Evolutionary conservation across 2,888 invertebrate genomes (phyloP), one percentile per base, ranked within the genome.

Genomic region (Mayetiola destructor): DNA sequence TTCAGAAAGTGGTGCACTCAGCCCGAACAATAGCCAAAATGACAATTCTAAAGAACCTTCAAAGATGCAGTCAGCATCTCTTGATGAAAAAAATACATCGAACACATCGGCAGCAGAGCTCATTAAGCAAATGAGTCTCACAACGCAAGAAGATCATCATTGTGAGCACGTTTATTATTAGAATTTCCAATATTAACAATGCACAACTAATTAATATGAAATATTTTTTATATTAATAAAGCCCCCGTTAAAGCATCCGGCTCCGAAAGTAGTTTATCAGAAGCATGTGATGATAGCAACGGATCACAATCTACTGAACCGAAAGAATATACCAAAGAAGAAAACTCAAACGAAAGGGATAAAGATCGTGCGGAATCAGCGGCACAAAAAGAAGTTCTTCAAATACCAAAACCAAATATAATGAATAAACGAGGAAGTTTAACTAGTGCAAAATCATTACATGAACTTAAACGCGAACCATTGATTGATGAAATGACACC

Each of bases 251-350:
- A 90, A 73, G n/a, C n/a, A n/a, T 89, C 89, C 21, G 88, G 84
- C n/a, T 90, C 89, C 0, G 91, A 90, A 66, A 90, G 89, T 66
- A 90, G 89, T 61, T 75, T 90, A 56, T 89, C 89, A 0, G 90
- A 90, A 65, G 81, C 82, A 0, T 82, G 79, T 55, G 80, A 78
- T 60, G 84, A 83, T 66, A 78, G 82, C 6, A 85, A 87, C 65
- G 84, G 84, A 64, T 81, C 84, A 0, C 77, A 79, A 6, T 83
- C 86, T 59, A 65, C 64, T 14, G 82, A 84, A 63, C 84, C 83
- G 63, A 84, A 84, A 65, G 80, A 77, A 1, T 84, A 83, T 63
- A 83, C 83, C 60, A n/a, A n/a, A n/a, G n/a, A n/a, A n/a, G n/a
- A n/a, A n/a, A n/a, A n/a, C n/a, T n/a, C n/a, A n/a, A n/a, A n/a